phyloP scores from a whole-genome alignment of 2,888 invertebrate genomes.

The Chalcosyrphus nemorum region DNA sequence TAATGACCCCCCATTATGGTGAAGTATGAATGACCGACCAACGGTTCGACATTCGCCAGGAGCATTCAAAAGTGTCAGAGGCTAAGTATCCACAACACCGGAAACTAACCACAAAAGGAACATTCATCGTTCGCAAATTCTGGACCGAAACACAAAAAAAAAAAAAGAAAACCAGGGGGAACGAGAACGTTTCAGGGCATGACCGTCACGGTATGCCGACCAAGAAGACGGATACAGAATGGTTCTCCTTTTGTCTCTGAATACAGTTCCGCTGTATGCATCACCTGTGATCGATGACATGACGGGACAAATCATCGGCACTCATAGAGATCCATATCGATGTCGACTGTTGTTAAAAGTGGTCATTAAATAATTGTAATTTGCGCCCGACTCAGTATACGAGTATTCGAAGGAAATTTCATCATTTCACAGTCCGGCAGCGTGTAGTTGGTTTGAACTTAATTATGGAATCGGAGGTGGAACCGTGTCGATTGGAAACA shows the following conservation, averaged over 20 bases:
- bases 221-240: constrained; percentile 42
- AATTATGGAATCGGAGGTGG: constrained; percentile 60
- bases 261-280: constrained; percentile 65
- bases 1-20: constrained; percentile 52
- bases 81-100: constrained; percentile 53
- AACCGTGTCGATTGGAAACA: constrained; percentile 29
- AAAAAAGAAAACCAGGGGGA: constrained; percentile 60
- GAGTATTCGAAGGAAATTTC: constrained; percentile 45
- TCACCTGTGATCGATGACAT: constrained; percentile 71
- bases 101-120: constrained; percentile 59
- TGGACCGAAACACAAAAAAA: constrained; percentile 16
- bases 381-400: constrained; percentile 3
- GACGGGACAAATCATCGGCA: constrained; percentile 31
- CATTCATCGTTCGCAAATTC: constrained; percentile 12
- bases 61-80: constrained; percentile 67
- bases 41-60: constrained; percentile 21
- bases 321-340: constrained; percentile 17
- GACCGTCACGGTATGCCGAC: constrained; percentile 63
- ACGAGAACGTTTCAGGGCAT: constrained; percentile 69
- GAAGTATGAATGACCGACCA: no score
- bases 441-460: constrained; percentile 4
- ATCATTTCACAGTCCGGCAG: constrained; percentile 5
- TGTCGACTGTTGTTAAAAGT: constrained; percentile 24
- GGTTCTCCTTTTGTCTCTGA: constrained; percentile 49
- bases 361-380: constrained; percentile 42